Evolutionary conservation across 2,797 vertebrate genomes (phyloP).

Genomic region (Falco rusticolus): DNA sequence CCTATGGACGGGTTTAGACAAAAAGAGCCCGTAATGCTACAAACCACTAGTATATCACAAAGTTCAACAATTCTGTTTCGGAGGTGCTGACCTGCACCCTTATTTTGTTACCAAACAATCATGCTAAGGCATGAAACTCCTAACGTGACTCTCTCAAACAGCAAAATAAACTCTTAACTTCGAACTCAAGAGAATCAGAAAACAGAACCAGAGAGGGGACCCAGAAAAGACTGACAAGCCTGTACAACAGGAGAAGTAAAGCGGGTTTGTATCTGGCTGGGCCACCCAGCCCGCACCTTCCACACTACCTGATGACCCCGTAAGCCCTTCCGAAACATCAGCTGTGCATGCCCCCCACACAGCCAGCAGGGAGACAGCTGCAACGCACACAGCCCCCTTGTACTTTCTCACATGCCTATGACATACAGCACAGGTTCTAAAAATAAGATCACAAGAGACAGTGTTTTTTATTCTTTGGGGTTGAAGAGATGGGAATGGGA

Average conservation of each 20-base stretch:
- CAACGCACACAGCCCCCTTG: fast-evolving
- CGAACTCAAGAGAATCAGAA: neutral
- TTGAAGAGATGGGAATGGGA: neutral
- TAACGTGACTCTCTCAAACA: neutral
- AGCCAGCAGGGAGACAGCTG: neutral
- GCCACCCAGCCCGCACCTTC: neutral
- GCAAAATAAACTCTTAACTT: neutral
- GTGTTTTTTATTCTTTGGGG: neutral
- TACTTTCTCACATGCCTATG: fast-evolving
- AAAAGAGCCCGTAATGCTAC: neutral
- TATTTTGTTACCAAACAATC: neutral
- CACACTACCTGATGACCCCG: neutral
- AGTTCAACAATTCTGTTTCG: neutral
- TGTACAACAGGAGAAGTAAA: neutral
- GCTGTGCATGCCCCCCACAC: fast-evolving
- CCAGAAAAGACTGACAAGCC: neutral
- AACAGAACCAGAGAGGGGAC: neutral
- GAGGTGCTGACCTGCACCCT: neutral
- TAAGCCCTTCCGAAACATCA: neutral
- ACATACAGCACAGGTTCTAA: neutral
- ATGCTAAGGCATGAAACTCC: neutral
- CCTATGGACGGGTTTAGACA: neutral
- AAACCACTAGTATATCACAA: fast-evolving
- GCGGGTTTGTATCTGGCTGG: neutral
- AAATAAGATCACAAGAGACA: neutral